These are phyloP conservation scores for Trichogramma pretiosum DNA, from an alignment of 1,140 invertebrate species.

Conservation along the genomic window DNA sequence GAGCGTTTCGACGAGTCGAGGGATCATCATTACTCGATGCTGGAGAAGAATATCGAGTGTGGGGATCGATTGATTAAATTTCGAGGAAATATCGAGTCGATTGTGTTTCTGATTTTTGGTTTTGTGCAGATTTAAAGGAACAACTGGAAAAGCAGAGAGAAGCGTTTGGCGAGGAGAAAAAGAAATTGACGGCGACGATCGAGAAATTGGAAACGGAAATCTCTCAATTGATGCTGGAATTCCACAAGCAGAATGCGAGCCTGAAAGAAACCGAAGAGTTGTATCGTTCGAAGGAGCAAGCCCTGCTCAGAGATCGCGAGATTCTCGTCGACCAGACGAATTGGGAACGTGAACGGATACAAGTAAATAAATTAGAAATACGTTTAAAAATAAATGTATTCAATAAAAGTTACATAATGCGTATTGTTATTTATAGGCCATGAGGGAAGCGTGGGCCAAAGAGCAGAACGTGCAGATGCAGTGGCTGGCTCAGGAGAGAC, in stretches of 20 bases:
- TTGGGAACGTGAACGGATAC: constrained; percentile 35
- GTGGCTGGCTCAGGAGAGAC: constrained; percentile 30
- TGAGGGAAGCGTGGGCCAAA: constrained; percentile 35
- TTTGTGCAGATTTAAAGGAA: constrained; percentile 27
- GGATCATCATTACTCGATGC: constrained; percentile 27
- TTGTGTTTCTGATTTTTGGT: neutral
- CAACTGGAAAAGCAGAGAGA: constrained; percentile 30
- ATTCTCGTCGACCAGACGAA: constrained; percentile 34
- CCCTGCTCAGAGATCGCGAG: constrained; percentile 32
- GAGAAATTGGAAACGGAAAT: constrained; percentile 28
- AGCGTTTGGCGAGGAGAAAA: constrained; percentile 25
- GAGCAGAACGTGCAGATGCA: constrained; percentile 34
- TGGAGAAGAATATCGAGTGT: constrained; percentile 34
- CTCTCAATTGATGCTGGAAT: constrained; percentile 25
- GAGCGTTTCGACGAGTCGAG: constrained; percentile 22
- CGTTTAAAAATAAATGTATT: no score
- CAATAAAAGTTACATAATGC: neutral
- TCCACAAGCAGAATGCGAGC: constrained; percentile 28
- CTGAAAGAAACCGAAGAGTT: constrained; percentile 29
- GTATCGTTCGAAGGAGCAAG: constrained; percentile 27
- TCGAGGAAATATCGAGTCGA: neutral
- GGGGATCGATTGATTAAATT: constrained; percentile 12
- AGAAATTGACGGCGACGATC: constrained; percentile 28
- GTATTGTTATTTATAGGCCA: constrained; percentile 18
- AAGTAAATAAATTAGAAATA: constrained; percentile 28